phyloP scores from a whole-genome alignment of 2,888 invertebrate genomes.

The Thecophora atra region DNA sequence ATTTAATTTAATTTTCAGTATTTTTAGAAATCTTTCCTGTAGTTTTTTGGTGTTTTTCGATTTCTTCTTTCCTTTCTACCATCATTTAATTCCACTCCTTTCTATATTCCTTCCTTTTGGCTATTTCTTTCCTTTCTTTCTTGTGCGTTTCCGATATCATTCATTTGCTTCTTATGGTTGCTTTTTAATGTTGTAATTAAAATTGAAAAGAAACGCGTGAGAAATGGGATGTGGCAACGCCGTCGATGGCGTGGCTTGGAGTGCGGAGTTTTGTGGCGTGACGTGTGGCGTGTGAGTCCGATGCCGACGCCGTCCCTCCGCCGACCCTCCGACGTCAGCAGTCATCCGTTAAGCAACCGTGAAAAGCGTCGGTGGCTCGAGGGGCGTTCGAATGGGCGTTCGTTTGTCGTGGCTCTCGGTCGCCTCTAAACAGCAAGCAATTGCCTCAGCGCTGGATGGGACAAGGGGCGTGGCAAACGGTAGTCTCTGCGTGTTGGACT shows the following conservation, averaged over 20 bases:
- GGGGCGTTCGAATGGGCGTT: background rate
- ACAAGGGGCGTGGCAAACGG: no score
- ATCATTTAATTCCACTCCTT: background rate
- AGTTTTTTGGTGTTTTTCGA: no score
- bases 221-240: conserved; percentile 38
- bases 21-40: no score
- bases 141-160: conserved; percentile 3
- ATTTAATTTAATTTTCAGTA: no score
- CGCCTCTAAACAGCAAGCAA: background rate
- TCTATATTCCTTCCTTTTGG: background rate
- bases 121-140: background rate
- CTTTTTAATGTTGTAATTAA: conserved; percentile 33
- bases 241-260: conserved; percentile 4
- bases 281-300: background rate
- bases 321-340: background rate
- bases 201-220: conserved; percentile 32
- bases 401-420: background rate
- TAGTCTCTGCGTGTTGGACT: no score
- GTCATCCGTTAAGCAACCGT: no score
- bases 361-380: background rate
- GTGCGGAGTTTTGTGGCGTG: background rate
- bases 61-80: background rate
- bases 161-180: background rate
- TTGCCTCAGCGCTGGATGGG: no score
- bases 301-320: no score